Conservation (phyloP, 1,140 invertebrate genomes). For the Zelostemma sp. region DNA sequence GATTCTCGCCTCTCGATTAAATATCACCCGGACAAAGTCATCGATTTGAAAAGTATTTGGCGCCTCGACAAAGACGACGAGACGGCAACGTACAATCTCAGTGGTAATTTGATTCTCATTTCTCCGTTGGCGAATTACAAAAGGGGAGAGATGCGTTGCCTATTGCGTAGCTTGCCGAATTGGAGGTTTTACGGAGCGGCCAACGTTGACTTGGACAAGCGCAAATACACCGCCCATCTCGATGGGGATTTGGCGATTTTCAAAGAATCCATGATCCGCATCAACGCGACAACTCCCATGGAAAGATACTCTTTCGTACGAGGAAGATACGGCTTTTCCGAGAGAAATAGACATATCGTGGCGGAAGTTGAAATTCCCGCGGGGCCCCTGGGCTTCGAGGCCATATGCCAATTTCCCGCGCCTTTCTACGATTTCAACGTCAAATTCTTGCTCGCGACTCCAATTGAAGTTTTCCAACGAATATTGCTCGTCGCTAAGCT, state of each 20-base stretch:
- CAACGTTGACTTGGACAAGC: slow-evolving; percentile 77
- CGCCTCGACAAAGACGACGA: slow-evolving; percentile 60
- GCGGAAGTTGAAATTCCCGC: slow-evolving; percentile 77
- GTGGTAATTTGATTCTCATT: slow-evolving; percentile 71
- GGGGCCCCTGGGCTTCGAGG: slow-evolving; percentile 78
- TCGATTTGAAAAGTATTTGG: slow-evolving; percentile 73
- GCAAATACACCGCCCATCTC: slow-evolving; percentile 73
- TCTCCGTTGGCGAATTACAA: slow-evolving; percentile 76
- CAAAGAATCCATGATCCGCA: slow-evolving; percentile 65
- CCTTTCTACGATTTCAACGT: slow-evolving; percentile 77
- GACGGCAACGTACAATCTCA: slow-evolving; percentile 68
- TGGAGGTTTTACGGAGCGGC: slow-evolving; percentile 76
- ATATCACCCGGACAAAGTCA: slow-evolving; percentile 70
- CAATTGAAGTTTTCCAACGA: slow-evolving; percentile 77
- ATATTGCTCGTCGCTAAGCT: slow-evolving; percentile 76
- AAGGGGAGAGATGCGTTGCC: slow-evolving; percentile 75
- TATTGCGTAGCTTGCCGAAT: slow-evolving; percentile 73
- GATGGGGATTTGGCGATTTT: slow-evolving; percentile 56
- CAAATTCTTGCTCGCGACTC: slow-evolving; percentile 78
- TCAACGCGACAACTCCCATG: slow-evolving; percentile 80
- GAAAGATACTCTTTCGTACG: slow-evolving; percentile 75
- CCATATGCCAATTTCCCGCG: slow-evolving; percentile 71
- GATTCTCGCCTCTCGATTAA: slow-evolving; percentile 71
- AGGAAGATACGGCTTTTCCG: slow-evolving; percentile 79
- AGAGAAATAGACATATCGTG: slow-evolving; percentile 77